A percentile compares a stretch with the other conserved stretches of the same genome.
These are phyloP conservation scores for Eulimnadia texana DNA, from an alignment of 1,140 invertebrate genomes.

Conservation along the genomic window DNA sequence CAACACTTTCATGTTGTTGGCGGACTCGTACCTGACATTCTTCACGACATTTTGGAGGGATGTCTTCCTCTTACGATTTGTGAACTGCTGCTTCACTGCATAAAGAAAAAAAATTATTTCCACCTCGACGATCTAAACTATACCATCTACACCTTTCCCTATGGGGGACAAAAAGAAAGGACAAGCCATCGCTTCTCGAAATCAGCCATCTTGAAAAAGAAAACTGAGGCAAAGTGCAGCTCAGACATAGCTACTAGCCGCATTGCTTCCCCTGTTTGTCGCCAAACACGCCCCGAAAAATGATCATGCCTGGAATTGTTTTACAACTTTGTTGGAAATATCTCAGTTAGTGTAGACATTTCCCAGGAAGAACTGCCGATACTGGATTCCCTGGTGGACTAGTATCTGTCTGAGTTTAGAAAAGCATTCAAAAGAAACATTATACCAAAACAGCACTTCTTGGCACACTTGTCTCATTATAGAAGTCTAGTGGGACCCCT, in stretches of 20 bases:
- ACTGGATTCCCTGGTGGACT: constrained; percentile 10
- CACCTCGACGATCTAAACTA: constrained; percentile 7
- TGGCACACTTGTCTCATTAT: constrained; percentile 2
- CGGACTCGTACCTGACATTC: constrained; percentile 2
- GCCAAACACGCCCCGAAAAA: neutral
- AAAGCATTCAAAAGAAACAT: neutral
- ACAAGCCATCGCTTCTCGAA: constrained; percentile 10
- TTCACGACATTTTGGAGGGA: constrained; percentile 12
- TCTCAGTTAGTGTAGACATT: constrained; percentile 11
- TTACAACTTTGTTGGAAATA: constrained; percentile 8
- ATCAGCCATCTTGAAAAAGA: constrained; percentile 6
- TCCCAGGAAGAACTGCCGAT: neutral
- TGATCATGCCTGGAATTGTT: constrained; percentile 3
- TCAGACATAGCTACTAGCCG: constrained; percentile 4
- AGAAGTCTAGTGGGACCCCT: constrained; percentile 11
- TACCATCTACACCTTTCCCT: neutral
- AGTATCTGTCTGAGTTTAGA: constrained; percentile 5
- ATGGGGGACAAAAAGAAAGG: constrained; percentile 8
- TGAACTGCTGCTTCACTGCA: constrained; percentile 1
- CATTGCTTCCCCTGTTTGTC: constrained; percentile 5
- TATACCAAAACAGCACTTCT: constrained; percentile 11
- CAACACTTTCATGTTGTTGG: constrained; percentile 6
- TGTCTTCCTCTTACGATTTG: constrained; percentile 5
- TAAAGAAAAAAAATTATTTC: constrained; percentile 8
- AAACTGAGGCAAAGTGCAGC: constrained; percentile 9